Evolutionary conservation across 1,140 invertebrate species (phyloP), one percentile per base, ranked within the genome.

Genomic region (Hermetia illucens): DNA sequence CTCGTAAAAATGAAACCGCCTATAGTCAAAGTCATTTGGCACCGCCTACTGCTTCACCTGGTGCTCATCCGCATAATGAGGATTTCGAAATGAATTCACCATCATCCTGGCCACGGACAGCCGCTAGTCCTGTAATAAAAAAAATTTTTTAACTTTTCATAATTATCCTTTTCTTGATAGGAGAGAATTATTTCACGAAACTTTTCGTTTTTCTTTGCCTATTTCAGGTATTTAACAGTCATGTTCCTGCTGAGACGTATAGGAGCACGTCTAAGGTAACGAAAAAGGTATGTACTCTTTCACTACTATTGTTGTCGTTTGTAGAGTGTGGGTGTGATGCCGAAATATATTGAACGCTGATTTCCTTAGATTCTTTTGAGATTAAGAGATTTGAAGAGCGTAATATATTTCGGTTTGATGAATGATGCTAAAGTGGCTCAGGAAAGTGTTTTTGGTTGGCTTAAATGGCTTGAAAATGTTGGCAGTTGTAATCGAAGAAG

Each of bases 21-120:
- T 61, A 61, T 45, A 50, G 72, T 55, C 80, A 83, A 49, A 52
- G 72, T 55, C 80, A 83, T 68, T 74, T 80, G 44, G 66, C 77
- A 25, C 82, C 79, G 48, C 77, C 80, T 16, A 60, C 49, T 41
- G 72, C 56, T 74, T 85, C 88, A 39, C 88, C 87, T 36, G 79
- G 82, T 49, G 79, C 78, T 45, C 80, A 79, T 41, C 79, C 62
- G 71, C 67, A 79, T 79, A 69, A 83, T 55, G 89, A 94, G 53
- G 88, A 94, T 52, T 91, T 90, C 66, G 87, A 88, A 60, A 77
- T 87, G 50, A 82, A 75, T 58, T 85, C 80, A 58, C 85, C 88
- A 40, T 77, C 81, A 52, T 65, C 68, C 42, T 86, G 83, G 83
- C 75, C 84, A 37, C 72, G 86, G 48, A 87, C 88, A 47, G 83